A percentile compares a stretch with the other conserved stretches of the same genome.
Evolutionary conservation across 2,113 vertebrate genomes (phyloP).

Genomic region (Ceuthmochares aereus): DNA sequence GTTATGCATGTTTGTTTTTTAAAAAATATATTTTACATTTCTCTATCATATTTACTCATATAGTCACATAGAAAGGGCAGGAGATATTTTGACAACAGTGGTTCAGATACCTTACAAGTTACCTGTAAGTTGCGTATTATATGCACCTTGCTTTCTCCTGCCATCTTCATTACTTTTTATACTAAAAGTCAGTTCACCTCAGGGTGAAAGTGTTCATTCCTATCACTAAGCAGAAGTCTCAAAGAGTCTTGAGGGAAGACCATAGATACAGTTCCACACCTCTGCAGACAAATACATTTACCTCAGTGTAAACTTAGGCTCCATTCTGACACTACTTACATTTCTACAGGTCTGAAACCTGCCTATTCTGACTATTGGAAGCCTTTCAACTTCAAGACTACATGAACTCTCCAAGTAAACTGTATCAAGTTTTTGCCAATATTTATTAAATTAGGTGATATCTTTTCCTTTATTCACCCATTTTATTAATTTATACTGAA

Average conservation of each 20-base stretch:
- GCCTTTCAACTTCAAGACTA: background rate
- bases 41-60: background rate
- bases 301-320: background rate
- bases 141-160: background rate
- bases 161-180: background rate
- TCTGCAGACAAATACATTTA: background rate
- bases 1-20: background rate
- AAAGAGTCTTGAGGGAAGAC: background rate
- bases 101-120: background rate
- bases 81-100: background rate
- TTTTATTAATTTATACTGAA: background rate
- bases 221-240: background rate
- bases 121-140: background rate
- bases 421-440: background rate
- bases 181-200: background rate
- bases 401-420: background rate
- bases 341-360: background rate
- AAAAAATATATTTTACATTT: background rate
- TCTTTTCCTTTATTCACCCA: background rate
- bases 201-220: background rate
- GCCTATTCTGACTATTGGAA: background rate
- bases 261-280: background rate
- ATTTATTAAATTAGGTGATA: background rate
- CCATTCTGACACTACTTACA: background rate
- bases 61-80: background rate